Conservation (phyloP, 2,113 vertebrate genomes). For the Taxidea taxus region DNA sequence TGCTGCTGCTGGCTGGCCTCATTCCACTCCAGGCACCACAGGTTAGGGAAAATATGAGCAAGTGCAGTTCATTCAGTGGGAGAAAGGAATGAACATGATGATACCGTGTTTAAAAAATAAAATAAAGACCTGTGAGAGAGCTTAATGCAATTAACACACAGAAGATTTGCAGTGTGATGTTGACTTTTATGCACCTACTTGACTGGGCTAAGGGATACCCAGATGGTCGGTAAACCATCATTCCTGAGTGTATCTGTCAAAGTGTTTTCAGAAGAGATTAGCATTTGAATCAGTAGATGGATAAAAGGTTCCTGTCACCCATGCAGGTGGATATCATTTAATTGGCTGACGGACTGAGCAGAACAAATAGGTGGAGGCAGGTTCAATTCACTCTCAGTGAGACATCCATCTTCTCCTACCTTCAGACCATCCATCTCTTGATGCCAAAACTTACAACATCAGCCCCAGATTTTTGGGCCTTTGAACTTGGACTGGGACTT, state of each 20-base stretch:
- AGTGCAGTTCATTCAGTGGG: neutral
- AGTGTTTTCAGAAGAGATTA: neutral
- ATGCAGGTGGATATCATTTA: fast-evolving
- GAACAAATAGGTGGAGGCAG: neutral
- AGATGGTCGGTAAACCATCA: neutral
- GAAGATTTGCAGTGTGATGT: neutral
- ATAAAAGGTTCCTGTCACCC: neutral
- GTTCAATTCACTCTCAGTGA: neutral
- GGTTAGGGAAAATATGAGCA: neutral
- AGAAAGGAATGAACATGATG: neutral
- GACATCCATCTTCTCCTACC: neutral
- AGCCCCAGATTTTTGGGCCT: neutral
- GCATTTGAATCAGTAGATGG: neutral
- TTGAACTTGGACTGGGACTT: neutral
- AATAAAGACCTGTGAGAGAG: neutral
- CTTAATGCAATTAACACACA: neutral
- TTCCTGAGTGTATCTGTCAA: neutral
- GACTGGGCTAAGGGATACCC: neutral
- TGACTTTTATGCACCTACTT: neutral
- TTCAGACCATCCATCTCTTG: neutral
- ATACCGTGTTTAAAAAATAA: neutral
- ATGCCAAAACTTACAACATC: neutral
- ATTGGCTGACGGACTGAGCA: neutral
- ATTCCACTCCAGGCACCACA: neutral
- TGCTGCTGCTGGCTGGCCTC: no score